Evolutionary conservation across 2,113 vertebrate genomes (phyloP), one percentile per base, ranked within the genome.

Genomic region (Daubentonia madagascariensis): DNA sequence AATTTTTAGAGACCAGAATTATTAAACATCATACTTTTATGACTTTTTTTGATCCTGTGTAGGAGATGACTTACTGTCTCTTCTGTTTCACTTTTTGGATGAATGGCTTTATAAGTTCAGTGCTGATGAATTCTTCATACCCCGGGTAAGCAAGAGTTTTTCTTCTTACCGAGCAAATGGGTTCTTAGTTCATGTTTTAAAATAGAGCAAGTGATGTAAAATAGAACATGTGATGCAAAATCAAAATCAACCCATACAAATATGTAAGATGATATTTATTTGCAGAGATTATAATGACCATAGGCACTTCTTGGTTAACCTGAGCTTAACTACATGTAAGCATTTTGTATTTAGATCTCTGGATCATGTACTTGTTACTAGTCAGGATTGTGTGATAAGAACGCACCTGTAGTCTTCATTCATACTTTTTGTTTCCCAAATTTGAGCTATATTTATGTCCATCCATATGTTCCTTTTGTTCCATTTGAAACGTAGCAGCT

Each of bases 41-140:
- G 68, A 13, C 50, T 65, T 54, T 97, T 54, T 98, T 43, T 97
- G 93, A 73, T 94, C 91, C 76, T 90, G 13, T 61, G 3, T 97
- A 99, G 99, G 99, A 59, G 98, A 99, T 0, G 99, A 99, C 96
- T 98, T 99, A 98, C 98, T 99, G 25, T 99, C 99, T 37, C 99
- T 99, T 37, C 99, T 99, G 12, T 99, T 99, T 97, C 99, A 99
- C 97, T 99, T 99, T 97, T 95, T 99, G 97, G 99, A 99, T 96
- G 99, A 99, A 88, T 99, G 99, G 99, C 99, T 99, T 75, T 99
- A 99, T 98, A 99, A 99, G 96, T 99, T 99, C 98, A 99, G 99
- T 89, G 99, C 99, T 45, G 99, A 99, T 52, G 97, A 99, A 50
- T 99, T 99, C 98, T 99, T 99, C 96, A 79, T 99, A 97, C 99